These are phyloP conservation scores for Aethes cnicana DNA, from an alignment of 2,888 invertebrate species.

Conservation along the genomic window DNA sequence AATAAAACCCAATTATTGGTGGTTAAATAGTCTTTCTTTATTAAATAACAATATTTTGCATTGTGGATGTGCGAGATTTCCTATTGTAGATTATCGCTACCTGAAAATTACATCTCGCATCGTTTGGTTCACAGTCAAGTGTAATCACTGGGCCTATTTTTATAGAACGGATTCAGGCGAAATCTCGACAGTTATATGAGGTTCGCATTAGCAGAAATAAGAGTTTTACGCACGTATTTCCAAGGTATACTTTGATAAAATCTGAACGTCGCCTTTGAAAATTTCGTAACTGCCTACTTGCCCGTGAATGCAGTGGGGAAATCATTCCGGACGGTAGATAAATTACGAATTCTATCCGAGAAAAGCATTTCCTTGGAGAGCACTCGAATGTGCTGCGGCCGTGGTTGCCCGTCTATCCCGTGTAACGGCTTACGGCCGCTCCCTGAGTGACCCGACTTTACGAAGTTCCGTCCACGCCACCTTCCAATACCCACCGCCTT, in stretches of 20 bases:
- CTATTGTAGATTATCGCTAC: too few relatives aligned
- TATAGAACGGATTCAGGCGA: too few relatives aligned
- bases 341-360: conserved; percentile 35
- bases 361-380: conserved; percentile 34
- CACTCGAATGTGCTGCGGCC: conserved; percentile 33
- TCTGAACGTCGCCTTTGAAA: conserved; percentile 18
- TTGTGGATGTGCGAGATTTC: too few relatives aligned
- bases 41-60: too few relatives aligned
- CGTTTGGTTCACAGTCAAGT: background rate
- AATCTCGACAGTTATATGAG: background rate
- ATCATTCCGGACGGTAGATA: conserved; percentile 33
- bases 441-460: conserved; percentile 29
- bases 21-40: too few relatives aligned
- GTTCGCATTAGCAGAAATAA: background rate
- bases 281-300: conserved; percentile 24
- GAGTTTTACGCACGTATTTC: background rate
- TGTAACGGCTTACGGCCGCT: conserved; percentile 29
- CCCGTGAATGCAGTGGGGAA: conserved; percentile 33
- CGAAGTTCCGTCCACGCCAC: conserved; percentile 2
- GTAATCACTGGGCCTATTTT: too few relatives aligned
- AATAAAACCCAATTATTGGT: too few relatives aligned
- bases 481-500: conserved; percentile 1
- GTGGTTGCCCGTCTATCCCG: conserved; percentile 29
- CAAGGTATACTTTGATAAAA: conserved; percentile 14
- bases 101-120: too few relatives aligned